Evolutionary conservation across 2,888 invertebrate species (phyloP).

Genomic region (Willowsia nigromaculata): DNA sequence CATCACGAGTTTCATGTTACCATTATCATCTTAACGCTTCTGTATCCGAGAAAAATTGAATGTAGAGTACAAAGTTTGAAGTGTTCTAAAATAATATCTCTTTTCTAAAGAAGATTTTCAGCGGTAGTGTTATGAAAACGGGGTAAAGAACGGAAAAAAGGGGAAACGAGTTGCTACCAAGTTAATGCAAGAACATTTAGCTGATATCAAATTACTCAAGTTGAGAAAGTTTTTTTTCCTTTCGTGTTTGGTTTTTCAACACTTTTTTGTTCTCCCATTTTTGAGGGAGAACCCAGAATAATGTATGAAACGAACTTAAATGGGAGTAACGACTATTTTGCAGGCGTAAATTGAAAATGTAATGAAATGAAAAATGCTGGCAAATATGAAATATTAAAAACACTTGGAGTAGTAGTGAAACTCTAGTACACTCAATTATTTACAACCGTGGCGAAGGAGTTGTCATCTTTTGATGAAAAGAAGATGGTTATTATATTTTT

Average conservation of each 20-base stretch:
- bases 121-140: not conserved
- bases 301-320: too few species aligned
- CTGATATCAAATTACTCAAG: conserved; percentile 12
- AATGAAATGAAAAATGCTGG: not conserved
- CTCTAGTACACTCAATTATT: too few species aligned
- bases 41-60: not conserved
- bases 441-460: too few species aligned
- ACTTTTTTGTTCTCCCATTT: not conserved
- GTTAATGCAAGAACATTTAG: not conserved
- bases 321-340: too few species aligned
- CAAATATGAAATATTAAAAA: not conserved
- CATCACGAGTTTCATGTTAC: conserved; percentile 5
- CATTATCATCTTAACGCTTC: not conserved
- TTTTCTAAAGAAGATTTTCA: not conserved
- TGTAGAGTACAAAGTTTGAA: not conserved
- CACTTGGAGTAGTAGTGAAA: too few species aligned
- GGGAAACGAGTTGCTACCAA: not conserved
- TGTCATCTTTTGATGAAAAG: too few species aligned
- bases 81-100: not conserved
- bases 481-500: too few species aligned
- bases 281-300: too few species aligned
- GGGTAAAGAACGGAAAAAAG: not conserved
- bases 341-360: not conserved
- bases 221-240: not conserved
- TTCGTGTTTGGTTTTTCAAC: not conserved